Percentiles rank a stretch among this genome's conserved stretches.
phyloP scores from a whole-genome alignment of 1,140 invertebrate species.

The Plutomurus gul region DNA sequence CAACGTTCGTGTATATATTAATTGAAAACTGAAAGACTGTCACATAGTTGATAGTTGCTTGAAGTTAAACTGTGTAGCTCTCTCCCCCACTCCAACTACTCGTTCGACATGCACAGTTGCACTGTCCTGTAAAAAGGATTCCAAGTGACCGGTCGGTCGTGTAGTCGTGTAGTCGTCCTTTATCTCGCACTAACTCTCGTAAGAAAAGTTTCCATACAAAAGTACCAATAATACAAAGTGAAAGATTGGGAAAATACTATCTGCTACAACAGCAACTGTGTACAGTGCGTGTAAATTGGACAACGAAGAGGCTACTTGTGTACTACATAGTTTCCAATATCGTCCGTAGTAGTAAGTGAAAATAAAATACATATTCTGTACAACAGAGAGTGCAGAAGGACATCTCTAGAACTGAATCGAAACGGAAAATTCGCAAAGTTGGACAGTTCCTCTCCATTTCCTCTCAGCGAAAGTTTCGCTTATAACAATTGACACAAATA shows the following conservation, averaged over 20 bases:
- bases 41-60: too few species aligned
- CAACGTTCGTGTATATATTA: slow-evolving; percentile 18
- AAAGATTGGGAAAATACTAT: neutral
- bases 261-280: neutral
- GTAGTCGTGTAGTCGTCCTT: too few species aligned
- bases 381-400: slow-evolving; percentile 7
- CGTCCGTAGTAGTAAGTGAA: too few species aligned
- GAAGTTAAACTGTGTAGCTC: too few species aligned
- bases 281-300: slow-evolving; percentile 10
- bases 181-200: too few species aligned
- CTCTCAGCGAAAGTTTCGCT: neutral
- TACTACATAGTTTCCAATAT: too few species aligned
- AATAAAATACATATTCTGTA: too few species aligned
- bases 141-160: too few species aligned
- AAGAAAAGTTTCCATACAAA: neutral
- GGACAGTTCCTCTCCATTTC: slow-evolving; percentile 15
- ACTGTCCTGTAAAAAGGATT: too few species aligned
- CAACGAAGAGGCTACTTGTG: neutral
- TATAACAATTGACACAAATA: neutral
- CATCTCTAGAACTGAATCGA: neutral
- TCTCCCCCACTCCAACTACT: too few species aligned
- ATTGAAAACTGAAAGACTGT: too few species aligned
- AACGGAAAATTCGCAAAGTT: neutral
- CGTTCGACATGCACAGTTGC: too few species aligned
- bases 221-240: neutral